Percentiles rank a stretch among this genome's conserved stretches.
Evolutionary conservation across 2,113 vertebrate genomes (phyloP).

Genomic region (Syngnathus floridae): DNA sequence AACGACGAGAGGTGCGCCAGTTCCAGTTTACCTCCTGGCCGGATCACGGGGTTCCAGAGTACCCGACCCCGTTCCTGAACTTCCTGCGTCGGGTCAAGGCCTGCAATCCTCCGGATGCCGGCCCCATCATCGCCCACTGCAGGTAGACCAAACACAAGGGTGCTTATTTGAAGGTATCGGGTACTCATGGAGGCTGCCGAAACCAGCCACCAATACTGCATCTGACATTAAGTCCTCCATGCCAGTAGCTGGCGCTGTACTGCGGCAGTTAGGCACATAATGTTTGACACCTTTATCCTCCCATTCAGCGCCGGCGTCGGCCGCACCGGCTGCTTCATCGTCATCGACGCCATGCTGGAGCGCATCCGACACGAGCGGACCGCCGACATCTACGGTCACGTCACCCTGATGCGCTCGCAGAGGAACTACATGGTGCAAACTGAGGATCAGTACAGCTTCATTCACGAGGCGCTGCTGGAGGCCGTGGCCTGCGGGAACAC

Average conservation of each 20-base stretch:
- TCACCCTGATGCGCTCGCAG: slow-evolving; percentile 95
- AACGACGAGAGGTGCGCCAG: slow-evolving; percentile 93
- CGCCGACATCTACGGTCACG: slow-evolving; percentile 92
- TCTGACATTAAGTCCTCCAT: too few species aligned
- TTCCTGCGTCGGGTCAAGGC: slow-evolving; percentile 93
- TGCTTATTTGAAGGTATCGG: too few species aligned
- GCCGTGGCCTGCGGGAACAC: slow-evolving; percentile 94
- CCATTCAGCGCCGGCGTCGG: slow-evolving; percentile 85
- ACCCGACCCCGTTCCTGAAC: slow-evolving; percentile 94
- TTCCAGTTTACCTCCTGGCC: slow-evolving; percentile 99
- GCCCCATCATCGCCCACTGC: slow-evolving; percentile 94
- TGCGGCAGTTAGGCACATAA: too few species aligned
- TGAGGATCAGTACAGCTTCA: slow-evolving; percentile 98
- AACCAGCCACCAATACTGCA: too few species aligned
- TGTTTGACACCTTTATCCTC: neutral
- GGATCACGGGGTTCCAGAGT: slow-evolving; percentile 92
- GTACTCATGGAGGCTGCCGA: too few species aligned
- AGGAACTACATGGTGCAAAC: slow-evolving; percentile 99
- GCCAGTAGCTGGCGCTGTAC: neutral
- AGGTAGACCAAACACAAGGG: slow-evolving; percentile 67
- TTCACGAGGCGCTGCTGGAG: slow-evolving; percentile 94
- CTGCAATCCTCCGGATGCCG: slow-evolving; percentile 91
- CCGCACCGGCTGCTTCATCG: slow-evolving; percentile 94
- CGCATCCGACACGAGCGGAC: slow-evolving; percentile 92
- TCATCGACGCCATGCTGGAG: slow-evolving; percentile 96